phyloP scores from a whole-genome alignment of 2,797 vertebrate genomes.

The Anguilla marmorata region DNA sequence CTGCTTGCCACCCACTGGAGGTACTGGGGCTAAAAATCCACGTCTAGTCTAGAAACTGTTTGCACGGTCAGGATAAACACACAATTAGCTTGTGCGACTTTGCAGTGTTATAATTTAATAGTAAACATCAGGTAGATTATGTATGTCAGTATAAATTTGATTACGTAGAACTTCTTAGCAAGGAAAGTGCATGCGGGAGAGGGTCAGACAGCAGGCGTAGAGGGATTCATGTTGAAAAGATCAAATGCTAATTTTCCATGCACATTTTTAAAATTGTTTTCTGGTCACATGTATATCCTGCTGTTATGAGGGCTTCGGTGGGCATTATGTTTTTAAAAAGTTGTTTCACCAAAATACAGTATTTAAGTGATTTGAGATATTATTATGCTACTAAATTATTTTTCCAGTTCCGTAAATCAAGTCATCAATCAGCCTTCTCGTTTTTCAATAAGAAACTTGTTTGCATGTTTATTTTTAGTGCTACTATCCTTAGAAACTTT shows the following conservation, averaged over 20 bases:
- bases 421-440: no score
- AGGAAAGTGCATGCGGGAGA: no score
- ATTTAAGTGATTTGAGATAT: neutral
- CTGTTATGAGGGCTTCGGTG: no score
- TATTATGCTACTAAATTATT: neutral
- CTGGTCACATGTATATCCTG: no score
- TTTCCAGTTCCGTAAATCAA: neutral
- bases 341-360: no score
- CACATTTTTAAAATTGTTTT: no score
- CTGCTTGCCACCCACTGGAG: conserved; percentile 44
- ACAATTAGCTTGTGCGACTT: neutral
- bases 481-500: neutral
- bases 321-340: no score
- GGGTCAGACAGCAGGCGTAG: neutral
- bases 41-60: neutral
- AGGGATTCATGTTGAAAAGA: neutral
- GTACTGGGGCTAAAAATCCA: neutral
- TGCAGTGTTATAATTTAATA: neutral
- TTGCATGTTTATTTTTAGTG: neutral
- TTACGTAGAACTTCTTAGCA: neutral
- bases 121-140: neutral
- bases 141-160: neutral
- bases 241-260: neutral
- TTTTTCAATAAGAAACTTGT: neutral
- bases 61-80: neutral